Percentiles rank a stretch among this genome's conserved stretches.
phyloP scores from a whole-genome alignment of 2,888 invertebrate species.

The Melinopterus prodromus region DNA sequence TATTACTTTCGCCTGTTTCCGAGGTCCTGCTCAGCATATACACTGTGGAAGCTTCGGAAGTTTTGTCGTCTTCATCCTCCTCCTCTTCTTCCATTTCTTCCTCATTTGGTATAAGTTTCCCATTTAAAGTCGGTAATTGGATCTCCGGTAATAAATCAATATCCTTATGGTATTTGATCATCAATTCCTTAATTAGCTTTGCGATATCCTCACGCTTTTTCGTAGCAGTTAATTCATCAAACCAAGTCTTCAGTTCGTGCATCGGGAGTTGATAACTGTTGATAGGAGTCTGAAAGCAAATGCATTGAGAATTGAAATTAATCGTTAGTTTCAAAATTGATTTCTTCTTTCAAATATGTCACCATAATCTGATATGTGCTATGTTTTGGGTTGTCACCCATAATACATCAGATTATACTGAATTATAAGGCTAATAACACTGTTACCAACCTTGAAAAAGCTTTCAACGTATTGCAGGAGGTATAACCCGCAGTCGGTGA shows the following conservation, averaged over 20 bases:
- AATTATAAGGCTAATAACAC: background rate
- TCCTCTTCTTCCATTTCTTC: constrained; percentile 44
- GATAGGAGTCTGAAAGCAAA: constrained; percentile 73
- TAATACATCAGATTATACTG: too few relatives aligned
- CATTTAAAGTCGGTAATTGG: constrained; percentile 79
- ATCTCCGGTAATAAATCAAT: constrained; percentile 74
- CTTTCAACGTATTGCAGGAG: constrained; percentile 96
- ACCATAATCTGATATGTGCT: background rate
- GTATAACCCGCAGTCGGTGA: constrained; percentile 96
- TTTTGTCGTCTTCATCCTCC: constrained; percentile 49
- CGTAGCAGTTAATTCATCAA: constrained; percentile 82
- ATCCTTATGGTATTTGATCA: constrained; percentile 76
- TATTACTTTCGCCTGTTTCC: constrained; percentile 45
- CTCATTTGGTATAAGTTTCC: constrained; percentile 56
- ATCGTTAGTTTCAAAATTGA: constrained; percentile 11
- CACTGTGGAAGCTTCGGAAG: background rate
- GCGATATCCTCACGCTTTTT: constrained; percentile 89
- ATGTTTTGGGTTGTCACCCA: background rate
- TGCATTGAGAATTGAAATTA: background rate
- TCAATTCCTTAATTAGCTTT: constrained; percentile 76
- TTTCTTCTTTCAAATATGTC: constrained; percentile 8
- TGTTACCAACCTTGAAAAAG: constrained; percentile 79
- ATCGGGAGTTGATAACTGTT: constrained; percentile 85
- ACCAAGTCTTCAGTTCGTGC: constrained; percentile 85
- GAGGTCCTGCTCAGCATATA: background rate